Percentiles rank a stretch among this genome's conserved stretches.
phyloP scores from a whole-genome alignment of 1,140 invertebrate genomes.

The Maniola jurtina region DNA sequence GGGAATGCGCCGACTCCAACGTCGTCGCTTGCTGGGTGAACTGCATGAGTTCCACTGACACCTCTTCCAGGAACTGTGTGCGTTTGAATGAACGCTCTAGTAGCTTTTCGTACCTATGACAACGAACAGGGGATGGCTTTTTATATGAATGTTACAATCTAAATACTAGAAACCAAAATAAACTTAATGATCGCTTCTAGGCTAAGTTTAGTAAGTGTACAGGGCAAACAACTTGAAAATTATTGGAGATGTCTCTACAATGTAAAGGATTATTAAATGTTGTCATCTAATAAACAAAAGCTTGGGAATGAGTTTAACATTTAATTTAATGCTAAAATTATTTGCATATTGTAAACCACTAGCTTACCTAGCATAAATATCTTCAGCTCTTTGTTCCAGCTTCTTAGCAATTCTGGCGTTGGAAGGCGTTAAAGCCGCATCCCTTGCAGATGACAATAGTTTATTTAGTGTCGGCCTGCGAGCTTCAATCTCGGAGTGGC shows the following conservation, averaged over 20 bases:
- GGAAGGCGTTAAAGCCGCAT: constrained; percentile 89
- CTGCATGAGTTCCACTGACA: constrained; percentile 83
- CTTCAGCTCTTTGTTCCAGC: constrained; percentile 91
- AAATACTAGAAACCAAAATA: no score
- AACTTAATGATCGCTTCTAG: no score
- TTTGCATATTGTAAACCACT: background rate
- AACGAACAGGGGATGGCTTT: background rate
- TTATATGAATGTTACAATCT: no score
- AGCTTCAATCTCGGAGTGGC: constrained; percentile 91
- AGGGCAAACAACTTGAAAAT: no score
- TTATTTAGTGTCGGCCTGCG: constrained; percentile 91
- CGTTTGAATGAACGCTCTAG: constrained; percentile 89
- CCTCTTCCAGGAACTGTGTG: constrained; percentile 89
- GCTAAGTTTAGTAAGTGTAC: no score
- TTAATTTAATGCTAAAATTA: background rate
- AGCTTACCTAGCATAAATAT: constrained; percentile 83
- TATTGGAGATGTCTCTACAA: no score
- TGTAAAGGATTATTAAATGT: no score
- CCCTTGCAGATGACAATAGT: constrained; percentile 87
- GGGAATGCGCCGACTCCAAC: constrained; percentile 85
- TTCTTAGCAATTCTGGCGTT: constrained; percentile 93
- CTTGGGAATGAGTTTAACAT: no score
- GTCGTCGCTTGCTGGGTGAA: constrained; percentile 85
- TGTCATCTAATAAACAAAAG: no score
- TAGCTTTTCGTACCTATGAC: constrained; percentile 89